A percentile compares a stretch with the other conserved stretches of the same genome.
Conservation (phyloP, 2,888 invertebrate genomes). For the Drosophila paramelanica region DNA sequence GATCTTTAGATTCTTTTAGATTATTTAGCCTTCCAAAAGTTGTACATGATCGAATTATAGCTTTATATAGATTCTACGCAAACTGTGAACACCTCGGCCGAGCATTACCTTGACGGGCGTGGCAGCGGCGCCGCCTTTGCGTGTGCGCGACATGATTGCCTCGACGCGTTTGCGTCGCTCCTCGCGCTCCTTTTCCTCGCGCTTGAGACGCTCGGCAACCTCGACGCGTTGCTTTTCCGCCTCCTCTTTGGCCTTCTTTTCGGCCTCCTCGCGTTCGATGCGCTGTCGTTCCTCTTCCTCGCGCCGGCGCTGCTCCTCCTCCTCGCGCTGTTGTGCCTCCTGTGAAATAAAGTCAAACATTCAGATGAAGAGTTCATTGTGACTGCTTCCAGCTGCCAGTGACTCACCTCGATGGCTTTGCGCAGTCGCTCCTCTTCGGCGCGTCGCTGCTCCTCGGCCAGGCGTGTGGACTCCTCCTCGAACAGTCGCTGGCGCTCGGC, state of each 20-base stretch:
- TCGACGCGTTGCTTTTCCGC: conserved; percentile 93
- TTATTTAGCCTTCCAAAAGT: too few species aligned
- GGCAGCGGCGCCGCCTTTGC: conserved; percentile 83
- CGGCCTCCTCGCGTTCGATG: conserved; percentile 90
- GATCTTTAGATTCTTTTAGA: too few species aligned
- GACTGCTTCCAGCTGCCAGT: too few species aligned
- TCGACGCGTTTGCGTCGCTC: conserved; percentile 95
- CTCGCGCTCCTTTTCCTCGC: conserved; percentile 95
- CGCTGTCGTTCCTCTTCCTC: conserved; percentile 88
- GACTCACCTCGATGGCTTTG: conserved; percentile 91
- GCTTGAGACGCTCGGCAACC: conserved; percentile 92
- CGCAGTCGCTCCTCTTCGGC: conserved; percentile 94
- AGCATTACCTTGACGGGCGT: conserved; percentile 83
- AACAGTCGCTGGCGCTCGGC: conserved; percentile 93
- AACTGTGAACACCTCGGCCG: too few species aligned
- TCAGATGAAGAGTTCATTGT: not conserved
- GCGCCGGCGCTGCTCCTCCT: conserved; percentile 90
- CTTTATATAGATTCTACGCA: too few species aligned
- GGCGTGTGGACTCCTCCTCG: conserved; percentile 91
- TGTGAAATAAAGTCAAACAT: conserved; percentile 64
- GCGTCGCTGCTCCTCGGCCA: conserved; percentile 92
- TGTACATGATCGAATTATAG: too few species aligned
- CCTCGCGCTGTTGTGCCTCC: conserved; percentile 91
- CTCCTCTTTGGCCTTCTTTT: conserved; percentile 92
- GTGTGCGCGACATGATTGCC: conserved; percentile 96